Percentiles rank a stretch among this genome's conserved stretches.
These are phyloP conservation scores for Mionectes macconnelli DNA, from an alignment of 2,113 vertebrate genomes.

Conservation along the genomic window DNA sequence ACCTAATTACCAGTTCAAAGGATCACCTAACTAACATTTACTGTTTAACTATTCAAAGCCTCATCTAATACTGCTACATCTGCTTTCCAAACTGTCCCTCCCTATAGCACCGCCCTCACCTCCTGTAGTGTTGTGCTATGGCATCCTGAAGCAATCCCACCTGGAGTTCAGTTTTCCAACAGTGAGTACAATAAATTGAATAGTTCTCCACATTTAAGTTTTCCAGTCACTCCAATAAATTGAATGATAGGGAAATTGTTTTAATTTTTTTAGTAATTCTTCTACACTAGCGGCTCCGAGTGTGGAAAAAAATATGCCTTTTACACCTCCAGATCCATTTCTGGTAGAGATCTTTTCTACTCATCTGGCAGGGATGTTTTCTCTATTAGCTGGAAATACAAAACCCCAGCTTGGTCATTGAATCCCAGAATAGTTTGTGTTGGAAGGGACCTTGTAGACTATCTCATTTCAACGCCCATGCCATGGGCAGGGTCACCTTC, in stretches of 20 bases:
- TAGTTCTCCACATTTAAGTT: background rate
- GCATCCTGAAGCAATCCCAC: background rate
- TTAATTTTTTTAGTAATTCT: background rate
- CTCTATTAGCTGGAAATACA: background rate
- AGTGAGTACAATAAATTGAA: background rate
- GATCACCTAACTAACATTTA: too few relatives aligned
- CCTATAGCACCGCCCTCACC: too few relatives aligned
- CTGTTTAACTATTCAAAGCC: too few relatives aligned
- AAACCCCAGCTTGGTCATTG: background rate
- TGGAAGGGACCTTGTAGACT: background rate
- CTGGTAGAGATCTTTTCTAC: background rate
- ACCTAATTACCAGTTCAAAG: too few relatives aligned
- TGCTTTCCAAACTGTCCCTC: too few relatives aligned
- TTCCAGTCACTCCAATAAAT: background rate
- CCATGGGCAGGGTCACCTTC: background rate
- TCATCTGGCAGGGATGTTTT: background rate
- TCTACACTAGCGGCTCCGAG: background rate
- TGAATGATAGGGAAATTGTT: rapidly evolving
- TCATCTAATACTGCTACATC: too few relatives aligned
- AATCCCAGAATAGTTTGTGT: background rate
- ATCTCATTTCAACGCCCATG: background rate
- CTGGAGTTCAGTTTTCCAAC: background rate
- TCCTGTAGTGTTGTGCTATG: background rate
- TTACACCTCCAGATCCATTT: background rate
- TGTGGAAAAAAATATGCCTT: background rate